phyloP scores from a whole-genome alignment of 2,888 invertebrate genomes.

The Pseudococcus viburni region DNA sequence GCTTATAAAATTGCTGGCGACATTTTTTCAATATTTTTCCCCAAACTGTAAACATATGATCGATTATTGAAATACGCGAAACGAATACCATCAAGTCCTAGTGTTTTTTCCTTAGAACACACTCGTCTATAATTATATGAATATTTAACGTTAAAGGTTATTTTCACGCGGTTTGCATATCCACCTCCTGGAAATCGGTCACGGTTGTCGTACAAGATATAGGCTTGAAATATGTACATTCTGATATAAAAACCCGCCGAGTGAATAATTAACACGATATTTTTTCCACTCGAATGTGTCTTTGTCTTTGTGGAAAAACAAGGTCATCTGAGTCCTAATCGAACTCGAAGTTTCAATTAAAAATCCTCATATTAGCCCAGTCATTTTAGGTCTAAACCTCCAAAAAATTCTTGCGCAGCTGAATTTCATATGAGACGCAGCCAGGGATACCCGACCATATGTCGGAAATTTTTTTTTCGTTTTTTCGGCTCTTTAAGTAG shows the following conservation, averaged over 20 bases:
- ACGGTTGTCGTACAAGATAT: background rate
- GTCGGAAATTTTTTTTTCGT: too few species aligned
- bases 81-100: background rate
- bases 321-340: background rate
- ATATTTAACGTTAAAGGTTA: background rate
- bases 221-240: background rate
- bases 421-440: too few species aligned
- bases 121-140: background rate
- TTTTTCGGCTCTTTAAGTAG: too few species aligned
- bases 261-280: conserved; percentile 6
- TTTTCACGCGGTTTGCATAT: conserved; percentile 9
- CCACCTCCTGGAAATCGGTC: conserved; percentile 7
- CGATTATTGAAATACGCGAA: background rate
- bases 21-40: background rate
- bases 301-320: background rate
- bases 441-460: too few species aligned
- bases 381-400: too few species aligned
- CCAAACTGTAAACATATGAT: background rate
- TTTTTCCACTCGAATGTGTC: background rate
- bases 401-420: too few species aligned
- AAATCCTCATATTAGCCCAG: too few species aligned
- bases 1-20: background rate
- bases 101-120: background rate
- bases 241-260: background rate
- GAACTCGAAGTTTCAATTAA: background rate